Evolutionary conservation across 35 echinoderm and acorn worm species (phyloP).

Genomic region (Hemicentrotus pulcherrimus): DNA sequence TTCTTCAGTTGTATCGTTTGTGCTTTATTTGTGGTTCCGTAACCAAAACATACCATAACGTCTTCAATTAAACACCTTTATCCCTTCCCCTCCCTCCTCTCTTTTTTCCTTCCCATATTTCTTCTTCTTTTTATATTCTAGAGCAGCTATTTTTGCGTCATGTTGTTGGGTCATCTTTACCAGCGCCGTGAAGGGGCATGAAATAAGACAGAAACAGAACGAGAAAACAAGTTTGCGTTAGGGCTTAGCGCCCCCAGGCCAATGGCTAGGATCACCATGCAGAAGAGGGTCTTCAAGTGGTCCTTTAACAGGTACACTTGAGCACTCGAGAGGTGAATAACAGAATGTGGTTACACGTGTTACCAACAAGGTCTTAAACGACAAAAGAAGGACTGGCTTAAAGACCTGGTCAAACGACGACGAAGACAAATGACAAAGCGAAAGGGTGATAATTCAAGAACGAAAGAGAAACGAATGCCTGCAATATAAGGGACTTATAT

Average conservation of each 20-base stretch:
- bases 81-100: neutral
- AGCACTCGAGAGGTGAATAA: conserved; percentile 23
- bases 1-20: neutral
- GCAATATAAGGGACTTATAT: neutral
- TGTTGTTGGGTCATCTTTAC: neutral
- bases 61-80: neutral
- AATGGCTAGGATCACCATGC: neutral
- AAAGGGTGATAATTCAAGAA: neutral
- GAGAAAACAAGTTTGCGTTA: conserved; percentile 48
- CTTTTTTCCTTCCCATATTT: neutral
- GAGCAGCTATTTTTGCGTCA: neutral
- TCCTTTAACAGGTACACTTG: conserved; percentile 32
- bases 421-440: neutral
- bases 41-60: neutral
- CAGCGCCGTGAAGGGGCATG: neutral
- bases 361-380: neutral
- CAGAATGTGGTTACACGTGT: conserved; percentile 40
- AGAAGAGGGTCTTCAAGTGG: neutral
- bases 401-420: neutral
- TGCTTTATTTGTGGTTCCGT: neutral
- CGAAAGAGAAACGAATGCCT: neutral
- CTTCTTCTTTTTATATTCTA: neutral
- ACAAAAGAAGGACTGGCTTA: neutral
- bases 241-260: conserved; percentile 34
- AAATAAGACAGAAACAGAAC: neutral